phyloP scores from a whole-genome alignment of 2,888 invertebrate genomes.

The Phalangium opilio region DNA sequence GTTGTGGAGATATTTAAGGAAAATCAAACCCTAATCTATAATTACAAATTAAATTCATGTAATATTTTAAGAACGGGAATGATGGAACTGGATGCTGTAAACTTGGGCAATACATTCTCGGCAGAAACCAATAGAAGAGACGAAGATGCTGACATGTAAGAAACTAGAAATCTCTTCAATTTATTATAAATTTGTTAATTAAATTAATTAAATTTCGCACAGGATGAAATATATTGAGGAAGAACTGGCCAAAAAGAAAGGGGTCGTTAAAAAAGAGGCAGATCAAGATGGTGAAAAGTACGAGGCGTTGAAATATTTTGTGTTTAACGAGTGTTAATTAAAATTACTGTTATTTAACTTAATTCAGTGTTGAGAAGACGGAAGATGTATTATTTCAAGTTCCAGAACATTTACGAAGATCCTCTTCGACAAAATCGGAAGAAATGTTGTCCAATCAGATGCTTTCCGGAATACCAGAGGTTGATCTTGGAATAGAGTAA shows the following conservation, averaged over 20 bases:
- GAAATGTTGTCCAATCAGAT: conserved; percentile 99
- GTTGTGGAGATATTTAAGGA: too few relatives aligned
- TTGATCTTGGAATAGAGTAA: conserved; percentile 93
- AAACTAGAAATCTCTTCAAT: too few relatives aligned
- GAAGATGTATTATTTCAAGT: conserved; percentile 69
- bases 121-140: conserved; percentile 95
- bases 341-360: not conserved
- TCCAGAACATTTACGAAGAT: conserved; percentile 71
- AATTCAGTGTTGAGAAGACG: conserved; percentile 25
- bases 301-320: not conserved
- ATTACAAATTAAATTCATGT: not conserved
- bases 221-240: conserved; percentile 71
- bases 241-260: conserved; percentile 70
- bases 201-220: conserved; percentile 7
- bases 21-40: too few relatives aligned
- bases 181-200: conserved; percentile 3
- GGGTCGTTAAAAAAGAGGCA: conserved; percentile 25
- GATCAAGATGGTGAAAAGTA: conserved; percentile 18
- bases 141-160: conserved; percentile 95
- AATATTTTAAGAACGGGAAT: conserved; percentile 7
- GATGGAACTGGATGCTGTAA: conserved; percentile 16
- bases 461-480: conserved; percentile 98
- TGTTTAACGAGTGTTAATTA: too few relatives aligned
- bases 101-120: conserved; percentile 91
- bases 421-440: conserved; percentile 75